Percentiles rank a stretch among this genome's conserved stretches.
Conservation (phyloP, 2,113 vertebrate genomes). For the Neofelis nebulosa region DNA sequence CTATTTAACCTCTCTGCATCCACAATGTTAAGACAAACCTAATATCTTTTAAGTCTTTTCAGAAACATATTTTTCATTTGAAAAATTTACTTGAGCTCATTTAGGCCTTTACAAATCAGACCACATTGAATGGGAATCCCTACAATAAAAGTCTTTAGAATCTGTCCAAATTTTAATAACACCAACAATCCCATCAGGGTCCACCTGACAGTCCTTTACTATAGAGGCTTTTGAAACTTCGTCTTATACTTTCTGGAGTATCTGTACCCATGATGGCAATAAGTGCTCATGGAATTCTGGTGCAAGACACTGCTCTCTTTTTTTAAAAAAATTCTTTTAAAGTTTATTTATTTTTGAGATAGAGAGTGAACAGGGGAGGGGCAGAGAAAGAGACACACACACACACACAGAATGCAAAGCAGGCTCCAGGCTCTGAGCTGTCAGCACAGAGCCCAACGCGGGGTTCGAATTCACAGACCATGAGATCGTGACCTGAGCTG, state of each 20-base stretch:
- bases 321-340: neutral
- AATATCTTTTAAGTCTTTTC: neutral
- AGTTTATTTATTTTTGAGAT: neutral
- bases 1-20: neutral
- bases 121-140: neutral
- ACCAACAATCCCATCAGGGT: neutral
- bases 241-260: neutral
- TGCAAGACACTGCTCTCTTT: neutral
- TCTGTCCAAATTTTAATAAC: neutral
- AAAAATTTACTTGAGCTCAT: neutral
- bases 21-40: neutral
- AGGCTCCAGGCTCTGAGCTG: neutral
- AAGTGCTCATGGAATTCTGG: neutral
- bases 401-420: too few species aligned
- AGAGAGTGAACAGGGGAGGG: neutral
- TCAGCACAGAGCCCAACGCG: neutral
- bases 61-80: neutral
- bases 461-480: neutral
- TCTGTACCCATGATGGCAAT: neutral
- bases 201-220: neutral
- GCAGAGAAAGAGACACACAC: neutral
- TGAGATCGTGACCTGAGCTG: neutral
- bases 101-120: neutral
- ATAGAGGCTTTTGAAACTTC: neutral
- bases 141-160: neutral